These are phyloP conservation scores for Zeus faber DNA, from an alignment of 2,113 vertebrate genomes.

Conservation along the genomic window DNA sequence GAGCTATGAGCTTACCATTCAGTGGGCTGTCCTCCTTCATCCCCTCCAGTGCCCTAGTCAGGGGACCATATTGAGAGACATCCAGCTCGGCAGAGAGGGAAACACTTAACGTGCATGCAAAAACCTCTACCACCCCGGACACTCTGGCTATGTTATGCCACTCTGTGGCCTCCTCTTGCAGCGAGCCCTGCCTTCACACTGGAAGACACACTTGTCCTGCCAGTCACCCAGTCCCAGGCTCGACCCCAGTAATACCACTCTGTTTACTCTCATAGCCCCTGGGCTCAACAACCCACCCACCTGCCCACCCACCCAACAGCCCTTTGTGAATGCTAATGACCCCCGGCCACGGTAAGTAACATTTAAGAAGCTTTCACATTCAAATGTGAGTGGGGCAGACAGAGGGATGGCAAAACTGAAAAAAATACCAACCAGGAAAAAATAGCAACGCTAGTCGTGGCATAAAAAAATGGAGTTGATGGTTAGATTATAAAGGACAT, in stretches of 20 bases:
- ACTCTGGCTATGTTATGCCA: slow-evolving; percentile 1
- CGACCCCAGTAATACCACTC: slow-evolving; percentile 53
- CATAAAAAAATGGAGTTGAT: too few species aligned
- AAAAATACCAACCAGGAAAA: too few species aligned
- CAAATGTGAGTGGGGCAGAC: slow-evolving; percentile 46
- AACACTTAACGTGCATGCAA: slow-evolving; percentile 27
- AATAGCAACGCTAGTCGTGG: too few species aligned
- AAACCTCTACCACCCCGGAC: not conserved
- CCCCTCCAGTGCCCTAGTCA: slow-evolving; percentile 50
- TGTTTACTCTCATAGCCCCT: slow-evolving; percentile 31
- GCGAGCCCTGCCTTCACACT: slow-evolving; percentile 15
- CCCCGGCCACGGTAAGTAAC: slow-evolving; percentile 58
- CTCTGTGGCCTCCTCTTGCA: slow-evolving; percentile 17
- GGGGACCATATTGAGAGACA: slow-evolving; percentile 32
- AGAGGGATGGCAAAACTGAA: slow-evolving; percentile 17
- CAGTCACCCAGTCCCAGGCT: slow-evolving; percentile 26
- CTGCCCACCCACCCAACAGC: slow-evolving; percentile 19
- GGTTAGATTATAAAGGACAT: too few species aligned
- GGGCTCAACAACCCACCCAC: slow-evolving; percentile 2
- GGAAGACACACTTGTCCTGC: slow-evolving; percentile 26
- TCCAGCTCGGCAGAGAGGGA: slow-evolving; percentile 31
- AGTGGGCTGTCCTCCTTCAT: slow-evolving; percentile 73
- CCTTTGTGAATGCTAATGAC: slow-evolving; percentile 70
- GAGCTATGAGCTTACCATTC: slow-evolving; percentile 62
- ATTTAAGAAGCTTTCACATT: slow-evolving; percentile 77